These are phyloP conservation scores for Formica selysi DNA, from an alignment of 1,140 invertebrate genomes.

Conservation along the genomic window DNA sequence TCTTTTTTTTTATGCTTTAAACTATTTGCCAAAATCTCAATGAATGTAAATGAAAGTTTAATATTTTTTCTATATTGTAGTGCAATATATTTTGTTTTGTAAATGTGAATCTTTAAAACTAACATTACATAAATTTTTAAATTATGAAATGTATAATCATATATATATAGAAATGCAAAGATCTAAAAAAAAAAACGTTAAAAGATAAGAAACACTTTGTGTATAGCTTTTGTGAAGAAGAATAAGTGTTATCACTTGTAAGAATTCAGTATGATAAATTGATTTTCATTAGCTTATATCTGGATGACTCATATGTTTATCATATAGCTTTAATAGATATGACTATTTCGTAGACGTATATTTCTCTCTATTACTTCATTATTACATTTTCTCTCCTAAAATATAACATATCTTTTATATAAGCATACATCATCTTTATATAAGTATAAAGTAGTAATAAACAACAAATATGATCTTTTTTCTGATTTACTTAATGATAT, in stretches of 20 bases:
- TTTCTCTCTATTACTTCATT: not conserved
- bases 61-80: too few relatives aligned
- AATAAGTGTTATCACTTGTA: not conserved
- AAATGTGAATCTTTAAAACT: too few relatives aligned
- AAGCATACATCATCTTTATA: not conserved
- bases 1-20: not conserved
- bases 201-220: not conserved
- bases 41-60: not conserved
- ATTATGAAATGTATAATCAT: not conserved
- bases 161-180: not conserved
- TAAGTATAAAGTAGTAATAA: not conserved
- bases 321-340: not conserved
- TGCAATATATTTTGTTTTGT: too few relatives aligned
- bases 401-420: not conserved
- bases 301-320: not conserved
- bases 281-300: not conserved
- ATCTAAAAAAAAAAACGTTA: not conserved
- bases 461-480: constrained; percentile 2
- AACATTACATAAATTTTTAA: not conserved
- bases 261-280: too few relatives aligned
- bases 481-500: not conserved
- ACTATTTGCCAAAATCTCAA: not conserved
- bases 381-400: not conserved
- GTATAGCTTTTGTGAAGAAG: not conserved
- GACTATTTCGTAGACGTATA: not conserved